Evolutionary conservation across 2,797 vertebrate species (phyloP).

Genomic region (Botia almorhae): DNA sequence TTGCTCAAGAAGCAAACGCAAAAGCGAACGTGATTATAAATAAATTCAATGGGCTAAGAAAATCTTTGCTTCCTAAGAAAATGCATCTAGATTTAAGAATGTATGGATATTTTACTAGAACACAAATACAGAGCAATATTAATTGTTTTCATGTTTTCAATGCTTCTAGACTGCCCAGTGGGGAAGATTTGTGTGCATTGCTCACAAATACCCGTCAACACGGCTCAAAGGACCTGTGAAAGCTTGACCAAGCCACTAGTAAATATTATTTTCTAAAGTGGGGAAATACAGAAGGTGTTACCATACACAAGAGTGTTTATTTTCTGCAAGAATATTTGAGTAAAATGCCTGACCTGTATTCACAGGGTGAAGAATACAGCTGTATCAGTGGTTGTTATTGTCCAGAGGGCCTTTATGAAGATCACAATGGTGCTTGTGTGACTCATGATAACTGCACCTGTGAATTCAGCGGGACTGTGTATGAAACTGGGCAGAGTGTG

Average conservation of each 20-base stretch:
- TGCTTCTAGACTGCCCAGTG: slow-evolving; percentile 65
- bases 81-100: no score
- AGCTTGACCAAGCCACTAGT: slow-evolving; percentile 72
- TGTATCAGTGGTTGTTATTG: slow-evolving; percentile 85
- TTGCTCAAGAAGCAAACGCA: no score
- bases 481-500: slow-evolving; percentile 72
- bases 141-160: not conserved
- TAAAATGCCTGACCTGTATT: slow-evolving; percentile 21
- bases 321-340: not conserved
- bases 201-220: slow-evolving; percentile 56
- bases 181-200: slow-evolving; percentile 74
- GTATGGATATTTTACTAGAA: no score
- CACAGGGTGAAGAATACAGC: slow-evolving; percentile 55
- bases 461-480: slow-evolving; percentile 75
- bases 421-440: slow-evolving; percentile 79
- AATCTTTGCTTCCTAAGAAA: no score
- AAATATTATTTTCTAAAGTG: slow-evolving; percentile 42
- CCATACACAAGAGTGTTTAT: not conserved
- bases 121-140: no score
- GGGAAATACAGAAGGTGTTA: not conserved
- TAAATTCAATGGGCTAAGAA: no score
- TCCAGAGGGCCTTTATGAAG: slow-evolving; percentile 75
- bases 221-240: slow-evolving; percentile 71
- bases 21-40: no score
- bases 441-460: slow-evolving; percentile 78